These are phyloP conservation scores for Trichopoda pennipes DNA, from an alignment of 2,888 invertebrate species.

Conservation along the genomic window DNA sequence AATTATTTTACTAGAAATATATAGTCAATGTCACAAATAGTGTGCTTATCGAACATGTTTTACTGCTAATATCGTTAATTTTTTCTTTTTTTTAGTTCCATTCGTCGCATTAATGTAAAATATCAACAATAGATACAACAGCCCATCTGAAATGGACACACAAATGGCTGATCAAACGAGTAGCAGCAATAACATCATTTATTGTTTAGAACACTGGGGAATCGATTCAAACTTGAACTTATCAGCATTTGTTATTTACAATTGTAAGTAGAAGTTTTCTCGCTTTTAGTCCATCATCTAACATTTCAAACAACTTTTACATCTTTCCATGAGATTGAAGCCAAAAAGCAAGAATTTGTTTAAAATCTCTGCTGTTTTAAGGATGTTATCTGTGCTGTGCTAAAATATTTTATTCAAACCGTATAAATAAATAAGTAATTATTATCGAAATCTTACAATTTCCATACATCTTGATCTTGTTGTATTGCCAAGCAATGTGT, in stretches of 20 bases:
- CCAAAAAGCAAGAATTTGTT: conserved; percentile 44
- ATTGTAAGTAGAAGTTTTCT: conserved; percentile 46
- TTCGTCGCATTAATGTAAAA: conserved; percentile 22
- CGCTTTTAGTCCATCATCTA: conserved; percentile 9
- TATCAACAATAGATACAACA: conserved; percentile 34
- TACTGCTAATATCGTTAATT: not conserved
- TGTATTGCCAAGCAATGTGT: conserved; percentile 7
- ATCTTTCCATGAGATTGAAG: conserved; percentile 1
- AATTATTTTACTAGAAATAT: no score
- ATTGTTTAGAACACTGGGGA: conserved; percentile 62
- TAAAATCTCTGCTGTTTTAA: not conserved
- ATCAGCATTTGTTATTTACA: conserved; percentile 42
- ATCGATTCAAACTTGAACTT: conserved; percentile 52
- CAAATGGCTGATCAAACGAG: conserved; percentile 36
- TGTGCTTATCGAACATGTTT: not conserved
- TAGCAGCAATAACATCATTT: conserved; percentile 38
- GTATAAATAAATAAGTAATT: conserved; percentile 42
- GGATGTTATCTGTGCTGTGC: conserved; percentile 48
- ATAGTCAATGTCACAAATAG: not conserved
- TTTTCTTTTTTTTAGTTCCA: not conserved
- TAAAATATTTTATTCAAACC: conserved; percentile 56
- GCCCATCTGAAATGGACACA: conserved; percentile 2
- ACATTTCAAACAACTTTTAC: conserved; percentile 43
- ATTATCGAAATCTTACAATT: conserved; percentile 57
- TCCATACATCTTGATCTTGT: conserved; percentile 31